These are phyloP conservation scores for Cylloceria caligata DNA, from an alignment of 2,888 invertebrate species.

Conservation along the genomic window DNA sequence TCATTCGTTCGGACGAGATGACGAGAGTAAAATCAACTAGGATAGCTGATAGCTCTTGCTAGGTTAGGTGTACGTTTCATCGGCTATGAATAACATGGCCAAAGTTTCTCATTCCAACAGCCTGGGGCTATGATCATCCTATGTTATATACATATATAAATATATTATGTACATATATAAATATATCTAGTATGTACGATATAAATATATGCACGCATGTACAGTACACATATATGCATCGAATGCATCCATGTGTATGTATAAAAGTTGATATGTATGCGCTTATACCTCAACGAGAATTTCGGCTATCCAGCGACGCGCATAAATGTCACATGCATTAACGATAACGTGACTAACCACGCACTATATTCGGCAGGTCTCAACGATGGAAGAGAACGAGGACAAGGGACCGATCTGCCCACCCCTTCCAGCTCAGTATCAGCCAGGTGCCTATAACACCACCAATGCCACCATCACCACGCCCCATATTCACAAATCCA, in stretches of 20 bases:
- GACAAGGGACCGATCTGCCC: slow-evolving; percentile 84
- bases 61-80: slow-evolving; percentile 61
- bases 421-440: slow-evolving; percentile 82
- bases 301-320: slow-evolving; percentile 68
- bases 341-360: slow-evolving; percentile 75
- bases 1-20: slow-evolving; percentile 47
- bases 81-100: slow-evolving; percentile 63
- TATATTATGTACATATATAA: slow-evolving; percentile 12
- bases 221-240: neutral
- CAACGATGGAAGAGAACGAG: slow-evolving; percentile 80
- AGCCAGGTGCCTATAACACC: slow-evolving; percentile 79
- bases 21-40: slow-evolving; percentile 55
- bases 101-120: slow-evolving; percentile 51
- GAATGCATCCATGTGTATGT: slow-evolving; percentile 27
- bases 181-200: neutral
- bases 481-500: slow-evolving; percentile 82
- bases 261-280: slow-evolving; percentile 48
- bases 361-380: slow-evolving; percentile 78
- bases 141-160: too few relatives aligned
- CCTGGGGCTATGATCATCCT: slow-evolving; percentile 32
- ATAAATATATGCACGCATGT: neutral
- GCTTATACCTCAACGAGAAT: slow-evolving; percentile 56
- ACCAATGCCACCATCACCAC: slow-evolving; percentile 74
- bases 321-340: slow-evolving; percentile 81
- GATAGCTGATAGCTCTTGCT: slow-evolving; percentile 42